Conservation (phyloP, 2,888 invertebrate species). For the Leptinotarsa tumamoca region DNA sequence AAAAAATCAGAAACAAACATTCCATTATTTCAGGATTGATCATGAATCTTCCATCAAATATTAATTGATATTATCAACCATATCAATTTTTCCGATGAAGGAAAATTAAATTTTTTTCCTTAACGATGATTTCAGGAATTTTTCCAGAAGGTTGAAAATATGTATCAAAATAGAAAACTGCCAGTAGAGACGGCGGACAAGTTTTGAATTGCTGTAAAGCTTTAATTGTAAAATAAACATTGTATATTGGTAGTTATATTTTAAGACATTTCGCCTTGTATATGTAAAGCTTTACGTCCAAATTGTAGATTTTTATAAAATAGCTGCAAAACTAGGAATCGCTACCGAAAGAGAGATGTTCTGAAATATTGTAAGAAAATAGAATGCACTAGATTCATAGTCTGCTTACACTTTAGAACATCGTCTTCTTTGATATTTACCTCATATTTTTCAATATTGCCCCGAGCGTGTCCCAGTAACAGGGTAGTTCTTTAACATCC, state of each 20-base stretch:
- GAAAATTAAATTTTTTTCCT: neutral
- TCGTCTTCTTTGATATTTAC: slow-evolving; percentile 12
- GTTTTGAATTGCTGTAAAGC: slow-evolving; percentile 62
- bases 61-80: slow-evolving; percentile 7
- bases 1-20: neutral
- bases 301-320: slow-evolving; percentile 47
- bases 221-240: slow-evolving; percentile 63
- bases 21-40: slow-evolving; percentile 7
- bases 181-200: slow-evolving; percentile 57
- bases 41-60: slow-evolving; percentile 35
- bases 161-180: slow-evolving; percentile 59
- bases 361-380: neutral
- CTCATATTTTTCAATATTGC: slow-evolving; percentile 13
- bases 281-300: slow-evolving; percentile 54
- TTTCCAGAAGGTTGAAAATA: slow-evolving; percentile 31
- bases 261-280: slow-evolving; percentile 50
- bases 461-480: neutral
- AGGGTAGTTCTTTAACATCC: neutral
- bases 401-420: neutral
- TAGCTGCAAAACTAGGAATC: slow-evolving; percentile 31
- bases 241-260: slow-evolving; percentile 52
- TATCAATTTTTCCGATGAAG: neutral
- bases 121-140: slow-evolving; percentile 26
- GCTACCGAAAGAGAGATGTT: slow-evolving; percentile 13
- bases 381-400: neutral